A percentile compares a stretch with the other conserved stretches of the same genome.
phyloP scores from a whole-genome alignment of 2,888 invertebrate genomes.

The Lasioglossum leucozonium region DNA sequence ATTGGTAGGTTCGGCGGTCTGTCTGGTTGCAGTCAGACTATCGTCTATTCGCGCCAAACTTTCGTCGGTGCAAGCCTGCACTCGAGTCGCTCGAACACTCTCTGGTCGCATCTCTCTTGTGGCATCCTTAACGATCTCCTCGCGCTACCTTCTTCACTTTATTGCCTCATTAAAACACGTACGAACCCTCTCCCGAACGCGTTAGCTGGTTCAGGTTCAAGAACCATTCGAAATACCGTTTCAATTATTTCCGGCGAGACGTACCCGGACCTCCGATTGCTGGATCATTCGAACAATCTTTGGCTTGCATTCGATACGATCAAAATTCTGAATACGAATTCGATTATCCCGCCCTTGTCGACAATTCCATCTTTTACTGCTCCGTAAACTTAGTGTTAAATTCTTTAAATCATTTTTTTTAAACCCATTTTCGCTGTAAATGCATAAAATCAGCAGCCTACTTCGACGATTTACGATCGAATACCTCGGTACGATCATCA shows the following conservation, averaged over 20 bases:
- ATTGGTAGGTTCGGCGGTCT: slow-evolving; percentile 31
- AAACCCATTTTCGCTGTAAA: not conserved
- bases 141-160: not conserved
- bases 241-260: not conserved
- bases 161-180: slow-evolving; percentile 14
- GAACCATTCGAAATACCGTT: slow-evolving; percentile 3
- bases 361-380: not conserved
- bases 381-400: too few species aligned
- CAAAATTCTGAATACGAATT: not conserved
- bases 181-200: not conserved
- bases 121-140: slow-evolving; percentile 18
- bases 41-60: slow-evolving; percentile 9
- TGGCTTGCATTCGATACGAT: not conserved
- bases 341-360: not conserved
- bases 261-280: not conserved
- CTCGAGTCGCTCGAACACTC: not conserved
- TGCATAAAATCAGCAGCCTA: not conserved
- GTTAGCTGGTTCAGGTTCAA: slow-evolving; percentile 17
- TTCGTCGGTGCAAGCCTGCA: not conserved
- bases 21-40: slow-evolving; percentile 37
- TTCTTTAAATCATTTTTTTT: too few species aligned
- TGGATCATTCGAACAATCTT: not conserved
- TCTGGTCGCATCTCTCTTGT: not conserved
- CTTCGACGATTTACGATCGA: too few species aligned
- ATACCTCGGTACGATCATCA: not conserved